A percentile compares a stretch with the other conserved stretches of the same genome.
Evolutionary conservation across 2,888 invertebrate species (phyloP).

Genomic region (Romanomermis culicivorax): DNA sequence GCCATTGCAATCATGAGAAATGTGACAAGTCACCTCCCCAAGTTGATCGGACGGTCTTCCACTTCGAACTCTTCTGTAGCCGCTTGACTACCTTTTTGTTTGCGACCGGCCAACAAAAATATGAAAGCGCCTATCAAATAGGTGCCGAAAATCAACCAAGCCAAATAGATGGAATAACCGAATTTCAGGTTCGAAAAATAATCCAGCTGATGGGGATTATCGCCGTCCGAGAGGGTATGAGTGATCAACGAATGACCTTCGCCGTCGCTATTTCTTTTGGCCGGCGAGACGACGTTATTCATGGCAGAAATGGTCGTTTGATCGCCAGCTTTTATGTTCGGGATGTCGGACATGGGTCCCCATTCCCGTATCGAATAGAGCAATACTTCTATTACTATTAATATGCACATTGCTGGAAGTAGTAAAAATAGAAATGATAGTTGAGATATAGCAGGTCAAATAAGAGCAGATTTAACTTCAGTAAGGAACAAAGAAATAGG

Average conservation of each 20-base stretch:
- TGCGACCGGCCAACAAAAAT: slow-evolving; percentile 58
- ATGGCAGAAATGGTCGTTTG: too few relatives aligned
- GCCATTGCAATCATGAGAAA: too few relatives aligned
- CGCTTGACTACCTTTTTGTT: slow-evolving; percentile 60
- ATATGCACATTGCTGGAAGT: slow-evolving; percentile 47
- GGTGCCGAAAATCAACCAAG: slow-evolving; percentile 53
- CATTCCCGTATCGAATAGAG: slow-evolving; percentile 47
- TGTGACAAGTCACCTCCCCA: too few relatives aligned
- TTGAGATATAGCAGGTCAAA: too few relatives aligned
- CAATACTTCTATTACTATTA: slow-evolving; percentile 60
- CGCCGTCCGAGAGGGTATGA: too few relatives aligned
- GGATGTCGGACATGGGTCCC: slow-evolving; percentile 32
- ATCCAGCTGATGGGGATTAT: too few relatives aligned
- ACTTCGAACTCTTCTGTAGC: slow-evolving; percentile 58
- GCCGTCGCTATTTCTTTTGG: too few relatives aligned
- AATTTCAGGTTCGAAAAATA: slow-evolving; percentile 39
- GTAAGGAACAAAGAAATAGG: too few relatives aligned
- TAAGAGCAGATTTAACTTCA: too few relatives aligned
- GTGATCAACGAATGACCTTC: too few relatives aligned
- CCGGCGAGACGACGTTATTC: too few relatives aligned
- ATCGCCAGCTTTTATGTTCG: slow-evolving; percentile 24
- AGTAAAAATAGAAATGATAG: too few relatives aligned
- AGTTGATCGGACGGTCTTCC: slow-evolving; percentile 58
- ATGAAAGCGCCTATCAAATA: slow-evolving; percentile 46
- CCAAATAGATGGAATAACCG: slow-evolving; percentile 36